These are phyloP conservation scores for Ooceraea biroi DNA, from an alignment of 1,140 invertebrate species.

Conservation along the genomic window DNA sequence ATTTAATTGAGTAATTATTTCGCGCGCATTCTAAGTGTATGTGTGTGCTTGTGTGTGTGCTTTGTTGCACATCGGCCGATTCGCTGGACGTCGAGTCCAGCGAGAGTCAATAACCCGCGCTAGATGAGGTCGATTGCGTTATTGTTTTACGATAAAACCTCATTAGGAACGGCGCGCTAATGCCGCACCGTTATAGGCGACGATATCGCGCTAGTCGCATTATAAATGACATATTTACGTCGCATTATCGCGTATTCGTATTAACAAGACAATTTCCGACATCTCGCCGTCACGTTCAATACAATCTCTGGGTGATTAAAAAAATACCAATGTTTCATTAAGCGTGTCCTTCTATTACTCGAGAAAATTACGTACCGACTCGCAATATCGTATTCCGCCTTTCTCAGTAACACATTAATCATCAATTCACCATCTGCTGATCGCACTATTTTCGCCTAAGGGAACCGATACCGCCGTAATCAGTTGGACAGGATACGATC, in stretches of 20 bases:
- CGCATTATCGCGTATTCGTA: not conserved
- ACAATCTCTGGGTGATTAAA: not conserved
- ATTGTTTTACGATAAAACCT: slow-evolving; percentile 59
- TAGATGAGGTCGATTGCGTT: slow-evolving; percentile 9
- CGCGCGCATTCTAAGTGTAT: not conserved
- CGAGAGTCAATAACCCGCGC: slow-evolving; percentile 67
- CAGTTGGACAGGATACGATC: slow-evolving; percentile 24
- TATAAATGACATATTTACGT: too few relatives aligned
- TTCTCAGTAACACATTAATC: not conserved
- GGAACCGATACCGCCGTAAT: slow-evolving; percentile 15
- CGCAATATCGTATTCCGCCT: not conserved
- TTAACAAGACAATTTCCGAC: not conserved
- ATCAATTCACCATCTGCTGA: not conserved
- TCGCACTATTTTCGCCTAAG: not conserved
- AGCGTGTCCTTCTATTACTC: not conserved
- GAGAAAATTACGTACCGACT: not conserved
- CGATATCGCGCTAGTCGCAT: too few relatives aligned
- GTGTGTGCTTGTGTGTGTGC: not conserved
- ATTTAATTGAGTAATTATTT: slow-evolving; percentile 65
- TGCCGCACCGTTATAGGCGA: not conserved
- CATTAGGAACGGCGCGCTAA: slow-evolving; percentile 23
- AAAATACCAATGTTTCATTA: not conserved
- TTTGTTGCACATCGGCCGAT: slow-evolving; percentile 24
- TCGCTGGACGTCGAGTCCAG: slow-evolving; percentile 25
- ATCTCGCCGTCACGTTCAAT: not conserved